Percentiles rank a stretch among this genome's conserved stretches.
phyloP scores from a whole-genome alignment of 2,113 vertebrate genomes.

The Apodemus speciosus region DNA sequence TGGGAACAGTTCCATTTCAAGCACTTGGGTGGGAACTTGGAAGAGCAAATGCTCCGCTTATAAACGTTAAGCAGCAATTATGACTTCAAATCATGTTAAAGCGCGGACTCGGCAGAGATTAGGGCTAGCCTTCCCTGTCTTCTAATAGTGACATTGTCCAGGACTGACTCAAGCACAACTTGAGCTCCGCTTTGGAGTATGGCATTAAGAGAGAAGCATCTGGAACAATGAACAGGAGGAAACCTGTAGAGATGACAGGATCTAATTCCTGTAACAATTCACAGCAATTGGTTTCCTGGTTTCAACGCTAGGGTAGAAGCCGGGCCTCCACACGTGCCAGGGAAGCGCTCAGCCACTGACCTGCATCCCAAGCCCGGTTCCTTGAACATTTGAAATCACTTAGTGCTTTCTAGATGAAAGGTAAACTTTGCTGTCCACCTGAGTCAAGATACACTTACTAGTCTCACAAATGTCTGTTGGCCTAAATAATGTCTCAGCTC shows the following conservation, averaged over 20 bases:
- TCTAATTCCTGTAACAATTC: background rate
- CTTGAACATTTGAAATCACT: background rate
- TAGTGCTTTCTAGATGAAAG: background rate
- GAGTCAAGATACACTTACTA: conserved; percentile 13
- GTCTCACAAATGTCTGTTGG: background rate
- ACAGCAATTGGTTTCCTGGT: background rate
- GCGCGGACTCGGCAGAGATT: background rate
- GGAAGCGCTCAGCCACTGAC: background rate
- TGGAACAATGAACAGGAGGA: background rate
- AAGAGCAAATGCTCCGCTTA: background rate
- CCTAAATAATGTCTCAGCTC: background rate
- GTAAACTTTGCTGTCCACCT: background rate
- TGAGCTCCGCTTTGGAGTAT: background rate
- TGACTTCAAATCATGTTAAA: background rate
- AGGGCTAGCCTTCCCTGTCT: background rate
- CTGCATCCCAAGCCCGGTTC: background rate
- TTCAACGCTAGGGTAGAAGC: background rate
- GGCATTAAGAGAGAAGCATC: background rate
- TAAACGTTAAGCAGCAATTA: background rate
- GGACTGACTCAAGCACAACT: background rate
- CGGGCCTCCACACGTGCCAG: background rate
- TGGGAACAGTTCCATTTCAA: background rate
- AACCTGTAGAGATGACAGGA: background rate
- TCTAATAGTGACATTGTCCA: background rate
- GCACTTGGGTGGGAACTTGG: background rate